Evolutionary conservation across 2,888 invertebrate species (phyloP).

Genomic region (Phorcus lineatus): DNA sequence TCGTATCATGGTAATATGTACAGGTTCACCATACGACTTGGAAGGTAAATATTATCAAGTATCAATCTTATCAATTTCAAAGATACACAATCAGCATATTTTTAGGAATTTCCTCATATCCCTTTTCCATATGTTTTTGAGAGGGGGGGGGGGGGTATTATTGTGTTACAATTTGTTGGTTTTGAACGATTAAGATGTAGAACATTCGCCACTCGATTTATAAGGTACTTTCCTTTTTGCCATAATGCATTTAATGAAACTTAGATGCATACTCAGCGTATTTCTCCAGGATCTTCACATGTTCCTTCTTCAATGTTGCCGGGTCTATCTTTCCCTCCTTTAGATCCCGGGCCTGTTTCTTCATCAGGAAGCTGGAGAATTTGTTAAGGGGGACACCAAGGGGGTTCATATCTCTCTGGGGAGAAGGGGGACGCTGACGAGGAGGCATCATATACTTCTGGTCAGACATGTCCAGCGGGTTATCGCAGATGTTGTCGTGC

Average conservation of each 20-base stretch:
- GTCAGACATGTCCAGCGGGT: conserved; percentile 71
- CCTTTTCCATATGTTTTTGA: too few relatives aligned
- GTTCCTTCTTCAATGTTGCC: conserved; percentile 28
- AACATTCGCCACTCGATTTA: too few relatives aligned
- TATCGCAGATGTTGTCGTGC: conserved; percentile 71
- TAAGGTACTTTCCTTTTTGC: too few relatives aligned
- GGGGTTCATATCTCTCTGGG: conserved; percentile 69
- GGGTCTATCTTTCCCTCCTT: conserved; percentile 36
- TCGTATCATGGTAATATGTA: too few relatives aligned
- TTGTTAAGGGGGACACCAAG: conserved; percentile 62
- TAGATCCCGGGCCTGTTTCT: conserved; percentile 56
- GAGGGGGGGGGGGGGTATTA: too few relatives aligned
- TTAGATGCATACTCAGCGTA: conserved; percentile 37
- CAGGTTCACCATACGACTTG: too few relatives aligned
- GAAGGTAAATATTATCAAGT: too few relatives aligned
- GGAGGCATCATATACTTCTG: conserved; percentile 57
- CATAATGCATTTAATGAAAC: background rate
- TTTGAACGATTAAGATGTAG: too few relatives aligned
- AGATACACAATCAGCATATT: too few relatives aligned
- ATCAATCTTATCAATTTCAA: too few relatives aligned
- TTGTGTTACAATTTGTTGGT: too few relatives aligned
- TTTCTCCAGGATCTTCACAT: conserved; percentile 43
- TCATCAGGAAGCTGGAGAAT: conserved; percentile 53
- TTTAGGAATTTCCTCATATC: too few relatives aligned
- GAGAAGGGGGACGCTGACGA: conserved; percentile 47